A percentile compares a stretch with the other conserved stretches of the same genome.
Evolutionary conservation across 2,888 invertebrate genomes (phyloP).

Genomic region (Scaptomyza tumidula): DNA sequence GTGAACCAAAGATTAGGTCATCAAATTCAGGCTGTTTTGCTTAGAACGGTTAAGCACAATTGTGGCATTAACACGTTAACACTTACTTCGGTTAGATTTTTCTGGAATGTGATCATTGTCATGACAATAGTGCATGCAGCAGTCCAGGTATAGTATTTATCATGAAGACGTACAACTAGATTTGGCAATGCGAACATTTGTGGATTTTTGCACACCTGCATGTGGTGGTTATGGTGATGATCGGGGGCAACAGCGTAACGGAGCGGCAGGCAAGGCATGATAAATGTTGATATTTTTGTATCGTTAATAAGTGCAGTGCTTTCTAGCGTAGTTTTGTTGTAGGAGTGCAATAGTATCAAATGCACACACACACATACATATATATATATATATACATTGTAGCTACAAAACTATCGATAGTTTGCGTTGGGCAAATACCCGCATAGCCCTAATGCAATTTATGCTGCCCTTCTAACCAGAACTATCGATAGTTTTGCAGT

Average conservation of each 20-base stretch:
- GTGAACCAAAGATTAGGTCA: constrained; percentile 7
- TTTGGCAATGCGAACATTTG: constrained; percentile 91
- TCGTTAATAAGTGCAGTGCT: constrained; percentile 33
- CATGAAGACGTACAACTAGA: constrained; percentile 93
- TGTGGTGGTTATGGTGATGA: neutral
- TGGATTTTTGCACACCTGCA: constrained; percentile 88
- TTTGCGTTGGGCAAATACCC: neutral
- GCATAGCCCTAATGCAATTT: neutral
- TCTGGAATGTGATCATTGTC: constrained; percentile 93
- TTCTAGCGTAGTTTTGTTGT: constrained; percentile 24
- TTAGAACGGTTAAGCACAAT: neutral
- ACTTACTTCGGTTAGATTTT: constrained; percentile 91
- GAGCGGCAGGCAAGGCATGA: constrained; percentile 33
- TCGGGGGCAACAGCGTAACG: constrained; percentile 12
- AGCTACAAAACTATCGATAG: constrained; percentile 34
- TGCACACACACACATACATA: constrained; percentile 11
- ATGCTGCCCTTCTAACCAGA: neutral
- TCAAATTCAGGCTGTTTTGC: neutral
- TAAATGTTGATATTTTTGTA: constrained; percentile 20
- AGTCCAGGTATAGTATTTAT: constrained; percentile 95
- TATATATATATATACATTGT: neutral
- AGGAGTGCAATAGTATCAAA: constrained; percentile 30
- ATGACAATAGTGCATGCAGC: constrained; percentile 96
- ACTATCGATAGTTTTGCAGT: constrained; percentile 25
- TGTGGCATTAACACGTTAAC: constrained; percentile 1